Conservation (phyloP, 2,113 vertebrate genomes). For the Cavia porcellus region DNA sequence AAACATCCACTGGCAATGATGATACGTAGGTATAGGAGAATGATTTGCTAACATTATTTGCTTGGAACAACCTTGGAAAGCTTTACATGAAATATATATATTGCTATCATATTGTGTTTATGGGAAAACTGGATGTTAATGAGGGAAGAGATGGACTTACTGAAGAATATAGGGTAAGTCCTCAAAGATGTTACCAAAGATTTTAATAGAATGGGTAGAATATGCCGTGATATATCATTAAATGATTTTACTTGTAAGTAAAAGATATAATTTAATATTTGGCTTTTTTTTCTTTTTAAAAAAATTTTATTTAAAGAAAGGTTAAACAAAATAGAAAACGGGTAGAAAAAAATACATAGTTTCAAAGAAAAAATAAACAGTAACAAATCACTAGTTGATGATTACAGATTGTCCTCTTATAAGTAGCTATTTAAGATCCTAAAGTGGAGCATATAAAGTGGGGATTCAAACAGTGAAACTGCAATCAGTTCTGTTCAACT, state of each 20-base stretch:
- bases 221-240: neutral
- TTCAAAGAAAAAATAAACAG: too few species aligned
- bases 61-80: neutral
- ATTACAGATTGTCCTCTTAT: too few species aligned
- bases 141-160: neutral
- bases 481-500: too few species aligned
- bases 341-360: too few species aligned
- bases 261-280: neutral
- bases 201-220: neutral
- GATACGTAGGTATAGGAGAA: neutral
- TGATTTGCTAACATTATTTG: neutral
- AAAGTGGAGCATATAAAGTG: too few species aligned
- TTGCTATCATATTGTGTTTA: neutral
- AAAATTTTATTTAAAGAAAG: too few species aligned
- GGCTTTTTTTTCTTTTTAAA: too few species aligned
- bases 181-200: neutral
- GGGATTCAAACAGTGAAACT: too few species aligned
- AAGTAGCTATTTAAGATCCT: too few species aligned
- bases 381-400: too few species aligned
- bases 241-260: slow-evolving; percentile 14
- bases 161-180: neutral
- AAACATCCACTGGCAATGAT: neutral
- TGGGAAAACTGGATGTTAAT: neutral
- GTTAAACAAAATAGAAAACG: too few species aligned
- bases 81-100: neutral